Base-by-base conservation (phyloP, 1,140 invertebrate species). In the Zaprionus africanus region DNA sequence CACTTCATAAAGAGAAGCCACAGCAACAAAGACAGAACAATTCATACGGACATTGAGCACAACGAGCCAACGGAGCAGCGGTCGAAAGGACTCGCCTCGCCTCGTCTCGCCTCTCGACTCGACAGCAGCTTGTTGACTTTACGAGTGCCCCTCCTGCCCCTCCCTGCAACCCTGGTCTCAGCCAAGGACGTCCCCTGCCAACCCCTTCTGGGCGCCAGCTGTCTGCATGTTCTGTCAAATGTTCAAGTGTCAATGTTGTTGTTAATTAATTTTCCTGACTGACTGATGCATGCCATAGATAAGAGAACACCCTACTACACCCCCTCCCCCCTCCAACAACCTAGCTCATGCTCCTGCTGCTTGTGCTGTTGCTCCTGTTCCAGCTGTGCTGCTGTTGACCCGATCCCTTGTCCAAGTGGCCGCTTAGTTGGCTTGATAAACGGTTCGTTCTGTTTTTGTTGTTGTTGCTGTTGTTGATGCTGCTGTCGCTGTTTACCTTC, bases 231-330 rank as follows among this genome's bases (percentile, higher is more conserved):
- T 78, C 80, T 83, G 85, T 81, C 79, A 81, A 88, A 85, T 82
- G 78, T 80, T 88, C 85, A 82, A 90, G 85, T 88, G 85, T 90
- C 85, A 88, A 88, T 88, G 85, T 85, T 88, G 81, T 82, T 88
- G 85, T 88, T 88, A 88, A 88, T 88, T 88, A 88, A 88, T 88
- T 88, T 88, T 84, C 76, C 85, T 71, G 67, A 76, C 78, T 88
- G 80, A 83, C 78, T 88, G 85, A 90, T 90, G 85, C 84, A 90
- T 90, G 84, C 84, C 78, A 90, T 69, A 81, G 85, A 88, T 88
- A 88, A 84, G 66, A 70, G 75, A 59, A 28, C 22, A 17, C 58
- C 49, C 60, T 51, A 38, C 59, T n/a, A 6, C 17, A 38, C 53
- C 43, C 24, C 56, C 34, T n/a, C 19, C 58, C n/a, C n/a, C n/a